phyloP scores from a whole-genome alignment of 1,140 invertebrate genomes.

The Pseudomyrmex sp. region DNA sequence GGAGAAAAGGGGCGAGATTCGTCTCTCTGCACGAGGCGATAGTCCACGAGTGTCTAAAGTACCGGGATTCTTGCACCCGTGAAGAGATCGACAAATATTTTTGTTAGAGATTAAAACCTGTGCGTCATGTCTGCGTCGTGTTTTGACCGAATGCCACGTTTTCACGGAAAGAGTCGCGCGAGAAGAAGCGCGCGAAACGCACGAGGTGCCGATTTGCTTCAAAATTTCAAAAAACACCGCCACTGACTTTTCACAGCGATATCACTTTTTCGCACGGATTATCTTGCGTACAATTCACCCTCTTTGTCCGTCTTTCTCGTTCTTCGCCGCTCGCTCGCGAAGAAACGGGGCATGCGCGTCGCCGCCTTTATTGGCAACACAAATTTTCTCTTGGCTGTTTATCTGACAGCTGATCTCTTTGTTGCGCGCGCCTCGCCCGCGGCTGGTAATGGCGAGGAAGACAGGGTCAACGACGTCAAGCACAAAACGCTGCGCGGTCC shows the following conservation, averaged over 20 bases:
- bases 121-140: not conserved
- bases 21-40: conserved; percentile 63
- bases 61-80: conserved; percentile 22
- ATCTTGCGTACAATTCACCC: conserved; percentile 16
- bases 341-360: conserved; percentile 56
- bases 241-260: not conserved
- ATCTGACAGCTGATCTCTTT: conserved; percentile 62
- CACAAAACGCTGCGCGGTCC: conserved; percentile 57
- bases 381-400: conserved; percentile 61
- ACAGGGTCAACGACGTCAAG: conserved; percentile 58
- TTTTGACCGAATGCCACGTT: not conserved
- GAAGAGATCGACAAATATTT: conserved; percentile 33
- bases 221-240: not conserved
- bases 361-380: conserved; percentile 61
- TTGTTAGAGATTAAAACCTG: conserved; percentile 19
- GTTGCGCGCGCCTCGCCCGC: conserved; percentile 58
- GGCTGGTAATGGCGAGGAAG: conserved; percentile 59
- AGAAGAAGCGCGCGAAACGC: not conserved
- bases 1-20: conserved; percentile 42
- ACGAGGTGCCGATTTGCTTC: not conserved
- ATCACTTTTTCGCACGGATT: conserved; percentile 31
- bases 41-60: conserved; percentile 30
- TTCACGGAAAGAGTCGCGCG: not conserved
- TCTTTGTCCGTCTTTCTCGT: conserved; percentile 1
- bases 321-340: conserved; percentile 15